Base-by-base conservation (phyloP, 2,888 invertebrate species). In the Cantharis lateralis region DNA sequence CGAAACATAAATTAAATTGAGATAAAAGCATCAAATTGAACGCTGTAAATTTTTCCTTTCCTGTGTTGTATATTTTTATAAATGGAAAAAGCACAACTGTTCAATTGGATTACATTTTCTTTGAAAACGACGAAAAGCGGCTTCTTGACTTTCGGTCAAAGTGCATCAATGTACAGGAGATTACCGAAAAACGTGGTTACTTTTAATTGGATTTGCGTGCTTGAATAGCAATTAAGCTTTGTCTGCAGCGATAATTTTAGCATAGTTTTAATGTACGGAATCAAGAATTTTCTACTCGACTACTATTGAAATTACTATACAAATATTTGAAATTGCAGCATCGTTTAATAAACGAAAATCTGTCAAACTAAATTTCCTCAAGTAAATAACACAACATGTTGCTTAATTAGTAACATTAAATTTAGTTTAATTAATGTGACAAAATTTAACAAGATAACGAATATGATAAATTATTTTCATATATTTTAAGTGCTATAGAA, bases 381-480 rank as follows among this genome's bases (percentile, higher is more conserved):
- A 48, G 48, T 48, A 48, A 48, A 48, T 48, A 48, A 48, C 48
- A 48, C 48, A 48, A 48, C 48, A 48, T 48, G 48, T 48, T 48
- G n/a, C 48, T 48, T 48, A 48, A 48, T 48, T 66, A n/a, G 64
- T 66, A n/a, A 24, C 24, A 66, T 66, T 66, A 73, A 68, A 73
- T 20, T 73, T 62, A 10, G 13, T 73, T 68, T 73, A 73, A 73
- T 73, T 73, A 73, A 69, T 73, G 62, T 20, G 62, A 24, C 69
- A 24, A 28, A 15, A 18, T 13, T n/a, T 48, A 68, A 68, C 68
- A 48, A 68, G 24, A 18, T 24, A 64, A 68, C 68, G 68, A 15
- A 26, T 68, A 68, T 69, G 73, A 73, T 73, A 62, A 73, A 73
- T 69, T 26, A 68, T 62, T 73, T 69, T 26, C 62, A 73, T 32